A percentile compares a stretch with the other conserved stretches of the same genome.
These are phyloP conservation scores for Cassiopea andromeda DNA, from an alignment of 30 jellyfish, hydroid and myxozoan species.

Conservation along the genomic window DNA sequence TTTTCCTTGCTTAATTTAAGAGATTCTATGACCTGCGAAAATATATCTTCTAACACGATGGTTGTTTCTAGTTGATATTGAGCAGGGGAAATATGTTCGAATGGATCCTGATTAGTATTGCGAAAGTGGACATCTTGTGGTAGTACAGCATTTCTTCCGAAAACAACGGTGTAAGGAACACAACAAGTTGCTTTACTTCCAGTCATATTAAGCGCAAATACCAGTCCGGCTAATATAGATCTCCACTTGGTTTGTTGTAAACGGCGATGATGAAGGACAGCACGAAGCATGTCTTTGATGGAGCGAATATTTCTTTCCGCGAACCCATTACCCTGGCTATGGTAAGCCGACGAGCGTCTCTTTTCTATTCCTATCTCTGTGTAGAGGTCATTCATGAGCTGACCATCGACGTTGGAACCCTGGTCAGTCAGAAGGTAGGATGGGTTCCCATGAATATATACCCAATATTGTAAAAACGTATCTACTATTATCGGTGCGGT, in stretches of 20 bases:
- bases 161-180: slow-evolving; percentile 48
- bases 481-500: slow-evolving; percentile 48
- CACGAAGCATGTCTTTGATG: slow-evolving; percentile 59
- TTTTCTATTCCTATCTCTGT: slow-evolving; percentile 45
- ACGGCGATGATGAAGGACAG: slow-evolving; percentile 49
- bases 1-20: slow-evolving; percentile 21
- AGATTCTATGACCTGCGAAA: slow-evolving; percentile 13
- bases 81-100: slow-evolving; percentile 8
- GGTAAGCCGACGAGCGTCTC: slow-evolving; percentile 75
- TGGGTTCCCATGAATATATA: slow-evolving; percentile 49
- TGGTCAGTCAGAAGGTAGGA: slow-evolving; percentile 56
- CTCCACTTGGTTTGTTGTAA: slow-evolving; percentile 52
- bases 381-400: slow-evolving; percentile 39
- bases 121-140: slow-evolving; percentile 56
- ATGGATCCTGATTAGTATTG: slow-evolving; percentile 1
- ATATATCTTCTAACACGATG: slow-evolving; percentile 20
- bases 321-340: slow-evolving; percentile 64
- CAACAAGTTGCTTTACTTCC: slow-evolving; percentile 62
- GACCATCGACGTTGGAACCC: slow-evolving; percentile 75
- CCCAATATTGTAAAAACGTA: slow-evolving; percentile 33
- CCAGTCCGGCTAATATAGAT: slow-evolving; percentile 30
- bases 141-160: slow-evolving; percentile 50
- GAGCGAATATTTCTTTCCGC: slow-evolving; percentile 68
- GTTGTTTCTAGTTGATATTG: slow-evolving; percentile 8
- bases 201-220: slow-evolving; percentile 51